Evolutionary conservation across 2,888 invertebrate genomes (phyloP).

Genomic region (Cerceris ruficornis): DNA sequence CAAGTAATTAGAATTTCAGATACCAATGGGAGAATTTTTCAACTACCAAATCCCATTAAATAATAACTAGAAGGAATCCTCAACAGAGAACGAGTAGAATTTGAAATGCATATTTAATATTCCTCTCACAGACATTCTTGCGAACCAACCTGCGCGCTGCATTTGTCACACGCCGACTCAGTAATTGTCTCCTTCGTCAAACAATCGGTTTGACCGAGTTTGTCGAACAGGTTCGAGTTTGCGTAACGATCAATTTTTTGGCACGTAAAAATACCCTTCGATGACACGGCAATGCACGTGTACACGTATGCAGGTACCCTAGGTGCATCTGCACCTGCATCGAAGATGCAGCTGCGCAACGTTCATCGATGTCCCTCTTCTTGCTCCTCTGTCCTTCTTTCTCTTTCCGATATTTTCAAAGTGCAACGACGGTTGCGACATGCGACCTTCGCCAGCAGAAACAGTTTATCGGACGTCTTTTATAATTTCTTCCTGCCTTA

Average conservation of each 20-base stretch:
- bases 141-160: too few relatives aligned
- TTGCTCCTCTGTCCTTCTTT: conserved; percentile 6
- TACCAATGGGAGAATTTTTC: too few relatives aligned
- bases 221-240: conserved; percentile 33
- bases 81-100: too few relatives aligned
- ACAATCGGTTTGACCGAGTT: conserved; percentile 24
- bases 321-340: conserved; percentile 48
- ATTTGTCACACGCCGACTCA: too few relatives aligned
- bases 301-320: conserved; percentile 8
- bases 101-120: too few relatives aligned
- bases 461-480: too few relatives aligned
- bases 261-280: background rate
- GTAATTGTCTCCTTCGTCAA: too few relatives aligned
- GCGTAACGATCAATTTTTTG: conserved; percentile 36
- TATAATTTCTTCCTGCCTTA: background rate
- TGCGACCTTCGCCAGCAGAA: conserved; percentile 42
- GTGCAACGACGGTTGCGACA: conserved; percentile 50
- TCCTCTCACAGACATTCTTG: too few relatives aligned
- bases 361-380: conserved; percentile 18
- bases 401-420: conserved; percentile 57
- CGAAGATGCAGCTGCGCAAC: conserved; percentile 56
- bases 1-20: too few relatives aligned
- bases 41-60: too few relatives aligned
- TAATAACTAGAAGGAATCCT: too few relatives aligned
- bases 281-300: conserved; percentile 31